These are phyloP conservation scores for Thermophis baileyi DNA, from an alignment of 2,113 vertebrate genomes.

Conservation along the genomic window DNA sequence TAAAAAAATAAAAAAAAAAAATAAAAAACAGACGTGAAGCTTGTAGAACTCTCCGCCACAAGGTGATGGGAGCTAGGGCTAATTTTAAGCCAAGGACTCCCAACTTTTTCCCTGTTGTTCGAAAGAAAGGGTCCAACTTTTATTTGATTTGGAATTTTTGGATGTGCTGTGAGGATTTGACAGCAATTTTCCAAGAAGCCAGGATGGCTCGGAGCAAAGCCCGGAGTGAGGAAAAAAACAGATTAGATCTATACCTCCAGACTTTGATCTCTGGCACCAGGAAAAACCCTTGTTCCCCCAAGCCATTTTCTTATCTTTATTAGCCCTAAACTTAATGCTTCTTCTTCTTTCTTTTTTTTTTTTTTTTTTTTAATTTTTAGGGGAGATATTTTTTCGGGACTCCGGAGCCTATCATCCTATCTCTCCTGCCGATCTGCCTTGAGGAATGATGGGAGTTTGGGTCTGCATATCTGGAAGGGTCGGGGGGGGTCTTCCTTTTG, in stretches of 20 bases:
- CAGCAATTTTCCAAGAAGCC: background rate
- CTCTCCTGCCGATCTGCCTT: background rate
- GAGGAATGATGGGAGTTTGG: background rate
- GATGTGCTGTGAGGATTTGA: background rate
- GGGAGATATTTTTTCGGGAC: accelerated
- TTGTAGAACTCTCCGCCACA: background rate
- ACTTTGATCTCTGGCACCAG: background rate
- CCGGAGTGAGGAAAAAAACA: background rate
- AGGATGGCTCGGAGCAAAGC: background rate
- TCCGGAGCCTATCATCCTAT: background rate
- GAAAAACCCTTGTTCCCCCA: accelerated
- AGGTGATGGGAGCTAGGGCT: background rate
- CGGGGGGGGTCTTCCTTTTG: background rate
- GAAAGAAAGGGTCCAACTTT: background rate
- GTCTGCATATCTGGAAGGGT: background rate
- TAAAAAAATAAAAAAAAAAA: no score
- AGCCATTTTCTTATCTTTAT: background rate
- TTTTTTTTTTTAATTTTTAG: no score
- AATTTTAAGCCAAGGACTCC: background rate
- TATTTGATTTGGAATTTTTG: background rate
- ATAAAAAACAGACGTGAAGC: background rate
- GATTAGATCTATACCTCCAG: background rate
- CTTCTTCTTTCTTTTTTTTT: no score
- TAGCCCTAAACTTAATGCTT: background rate
- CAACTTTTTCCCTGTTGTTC: background rate